phyloP scores from a whole-genome alignment of 2,888 invertebrate genomes.

The Himalopsyche tibetana region DNA sequence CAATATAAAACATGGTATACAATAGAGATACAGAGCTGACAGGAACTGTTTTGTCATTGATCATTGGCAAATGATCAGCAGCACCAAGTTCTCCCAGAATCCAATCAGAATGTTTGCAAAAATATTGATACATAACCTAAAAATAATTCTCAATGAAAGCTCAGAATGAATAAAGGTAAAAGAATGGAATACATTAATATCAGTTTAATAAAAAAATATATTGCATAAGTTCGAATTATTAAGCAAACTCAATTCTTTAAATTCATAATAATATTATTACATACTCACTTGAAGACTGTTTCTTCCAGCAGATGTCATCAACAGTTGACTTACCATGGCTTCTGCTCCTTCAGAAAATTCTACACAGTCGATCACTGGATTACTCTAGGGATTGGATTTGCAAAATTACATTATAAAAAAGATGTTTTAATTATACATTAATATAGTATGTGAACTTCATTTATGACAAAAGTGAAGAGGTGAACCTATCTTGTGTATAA shows the following conservation, averaged over 20 bases:
- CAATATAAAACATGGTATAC: conserved; percentile 89
- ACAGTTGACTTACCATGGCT: conserved; percentile 80
- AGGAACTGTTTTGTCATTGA: conserved; percentile 68
- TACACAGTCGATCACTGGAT: conserved; percentile 64
- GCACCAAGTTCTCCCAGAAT: conserved; percentile 79
- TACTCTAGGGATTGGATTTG: conserved; percentile 53
- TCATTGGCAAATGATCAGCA: conserved; percentile 68
- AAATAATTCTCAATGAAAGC: conserved; percentile 57
- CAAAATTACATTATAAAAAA: no score
- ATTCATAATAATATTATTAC: not conserved
- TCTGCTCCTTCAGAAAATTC: conserved; percentile 71
- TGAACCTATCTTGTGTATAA: not conserved
- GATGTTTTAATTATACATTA: no score
- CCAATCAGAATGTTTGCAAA: conserved; percentile 83
- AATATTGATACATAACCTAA: conserved; percentile 83
- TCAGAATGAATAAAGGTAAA: no score
- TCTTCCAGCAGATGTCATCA: conserved; percentile 79
- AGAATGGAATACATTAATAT: no score
- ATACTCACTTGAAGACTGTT: conserved; percentile 73
- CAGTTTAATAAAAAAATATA: no score
- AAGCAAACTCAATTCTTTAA: not conserved
- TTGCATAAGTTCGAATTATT: no score
- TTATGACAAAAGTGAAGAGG: no score
- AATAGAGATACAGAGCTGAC: conserved; percentile 77
- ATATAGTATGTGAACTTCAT: no score